phyloP scores from a whole-genome alignment of 2,888 invertebrate species.

The Hemistola chrysoprasaria region DNA sequence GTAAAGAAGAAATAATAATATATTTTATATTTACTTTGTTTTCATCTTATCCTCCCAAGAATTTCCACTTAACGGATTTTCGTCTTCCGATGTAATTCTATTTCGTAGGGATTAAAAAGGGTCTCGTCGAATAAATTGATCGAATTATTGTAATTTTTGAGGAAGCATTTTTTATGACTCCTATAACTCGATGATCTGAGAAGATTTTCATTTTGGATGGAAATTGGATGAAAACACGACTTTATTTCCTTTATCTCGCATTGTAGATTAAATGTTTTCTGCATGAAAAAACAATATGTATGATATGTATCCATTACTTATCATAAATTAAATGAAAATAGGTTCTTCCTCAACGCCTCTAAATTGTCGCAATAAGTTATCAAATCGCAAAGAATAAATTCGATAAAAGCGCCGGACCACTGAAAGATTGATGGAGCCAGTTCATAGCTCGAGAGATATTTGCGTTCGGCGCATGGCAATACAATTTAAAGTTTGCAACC shows the following conservation, averaged over 20 bases:
- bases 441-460: conserved; percentile 55
- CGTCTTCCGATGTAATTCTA: conserved; percentile 54
- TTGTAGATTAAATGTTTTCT: too few relatives aligned
- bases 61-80: conserved; percentile 48
- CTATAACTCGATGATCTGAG: background rate
- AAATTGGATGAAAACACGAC: too few relatives aligned
- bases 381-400: conserved; percentile 24
- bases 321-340: background rate
- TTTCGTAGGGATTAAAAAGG: conserved; percentile 63
- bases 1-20: conserved; percentile 1
- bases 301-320: background rate
- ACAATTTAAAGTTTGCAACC: conserved; percentile 79
- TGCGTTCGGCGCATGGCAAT: conserved; percentile 66
- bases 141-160: conserved; percentile 53
- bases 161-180: conserved; percentile 24
- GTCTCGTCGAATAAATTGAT: conserved; percentile 55
- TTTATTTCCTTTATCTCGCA: too few relatives aligned
- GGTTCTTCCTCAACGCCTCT: background rate
- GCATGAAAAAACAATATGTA: too few relatives aligned
- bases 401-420: conserved; percentile 22
- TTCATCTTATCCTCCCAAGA: conserved; percentile 33
- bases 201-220: too few relatives aligned
- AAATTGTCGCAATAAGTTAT: conserved; percentile 4
- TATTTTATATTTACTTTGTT: conserved; percentile 33
- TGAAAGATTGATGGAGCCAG: conserved; percentile 30